Evolutionary conservation across 2,797 vertebrate species (phyloP).

Genomic region (Poeciliopsis infans): DNA sequence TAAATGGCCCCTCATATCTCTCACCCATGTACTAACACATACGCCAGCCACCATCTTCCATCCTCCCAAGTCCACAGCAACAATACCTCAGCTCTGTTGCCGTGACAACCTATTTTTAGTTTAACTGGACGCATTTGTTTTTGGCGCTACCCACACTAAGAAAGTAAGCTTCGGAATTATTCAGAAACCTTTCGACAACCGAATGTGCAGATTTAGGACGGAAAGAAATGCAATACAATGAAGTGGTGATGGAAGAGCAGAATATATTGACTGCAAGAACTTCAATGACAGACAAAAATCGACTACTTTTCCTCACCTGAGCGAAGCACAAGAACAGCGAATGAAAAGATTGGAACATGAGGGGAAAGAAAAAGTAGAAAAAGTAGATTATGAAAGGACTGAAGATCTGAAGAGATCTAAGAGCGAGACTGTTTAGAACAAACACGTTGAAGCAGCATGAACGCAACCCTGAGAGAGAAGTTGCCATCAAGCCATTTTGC

Average conservation of each 20-base stretch:
- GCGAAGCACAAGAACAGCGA: slow-evolving; percentile 7
- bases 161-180: slow-evolving; percentile 42
- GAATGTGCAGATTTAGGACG: background rate
- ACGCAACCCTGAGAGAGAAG: slow-evolving; percentile 20
- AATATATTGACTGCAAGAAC: background rate
- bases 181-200: slow-evolving; percentile 25
- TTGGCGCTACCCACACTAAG: slow-evolving; percentile 41
- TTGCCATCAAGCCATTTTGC: slow-evolving; percentile 16
- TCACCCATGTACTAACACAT: slow-evolving; percentile 47
- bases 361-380: background rate
- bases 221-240: slow-evolving; percentile 8
- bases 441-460: slow-evolving; percentile 19
- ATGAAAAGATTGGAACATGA: background rate
- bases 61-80: slow-evolving; percentile 68
- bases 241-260: background rate
- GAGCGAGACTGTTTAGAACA: slow-evolving; percentile 13
- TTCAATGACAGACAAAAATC: slow-evolving; percentile 14
- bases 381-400: background rate
- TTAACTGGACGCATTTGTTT: slow-evolving; percentile 59
- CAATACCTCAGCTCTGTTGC: slow-evolving; percentile 77
- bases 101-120: slow-evolving; percentile 82
- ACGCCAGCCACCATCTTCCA: slow-evolving; percentile 45
- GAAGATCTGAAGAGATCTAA: slow-evolving; percentile 9
- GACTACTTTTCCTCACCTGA: slow-evolving; percentile 21
- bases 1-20: slow-evolving; percentile 6